These are phyloP conservation scores for Conops quadrifasciatus DNA, from an alignment of 2,888 invertebrate species.

Conservation along the genomic window DNA sequence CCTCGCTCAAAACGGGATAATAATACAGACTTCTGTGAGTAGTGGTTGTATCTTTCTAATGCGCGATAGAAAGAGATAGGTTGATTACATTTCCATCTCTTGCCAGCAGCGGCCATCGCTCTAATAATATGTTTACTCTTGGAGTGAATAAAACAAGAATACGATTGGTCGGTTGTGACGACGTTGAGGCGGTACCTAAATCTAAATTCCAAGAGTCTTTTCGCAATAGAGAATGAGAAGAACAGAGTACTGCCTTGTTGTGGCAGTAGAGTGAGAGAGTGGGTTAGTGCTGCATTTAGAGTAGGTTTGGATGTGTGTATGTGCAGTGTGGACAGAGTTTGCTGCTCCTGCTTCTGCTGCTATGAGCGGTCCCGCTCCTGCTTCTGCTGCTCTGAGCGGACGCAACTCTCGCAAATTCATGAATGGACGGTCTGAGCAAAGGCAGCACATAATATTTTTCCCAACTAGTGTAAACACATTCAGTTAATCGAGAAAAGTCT, in stretches of 20 bases:
- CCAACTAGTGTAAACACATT: not conserved
- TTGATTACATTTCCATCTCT: slow-evolving; percentile 36
- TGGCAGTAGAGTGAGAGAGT: not conserved
- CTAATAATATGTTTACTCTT: slow-evolving; percentile 60
- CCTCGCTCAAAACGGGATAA: no score
- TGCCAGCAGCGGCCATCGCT: slow-evolving; percentile 61
- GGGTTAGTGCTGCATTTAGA: not conserved
- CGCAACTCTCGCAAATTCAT: slow-evolving; percentile 15
- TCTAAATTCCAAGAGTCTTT: no score
- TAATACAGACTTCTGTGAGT: no score
- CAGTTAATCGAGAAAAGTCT: not conserved
- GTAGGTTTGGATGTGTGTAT: slow-evolving; percentile 31
- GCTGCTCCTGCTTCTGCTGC: slow-evolving; percentile 25
- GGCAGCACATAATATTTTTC: not conserved
- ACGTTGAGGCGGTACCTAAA: not conserved
- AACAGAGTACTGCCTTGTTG: no score
- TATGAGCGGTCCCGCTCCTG: slow-evolving; percentile 37
- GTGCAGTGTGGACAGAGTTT: slow-evolving; percentile 6
- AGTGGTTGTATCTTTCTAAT: no score
- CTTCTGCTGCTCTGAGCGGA: slow-evolving; percentile 24
- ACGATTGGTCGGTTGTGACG: slow-evolving; percentile 52
- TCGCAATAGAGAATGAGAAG: not conserved
- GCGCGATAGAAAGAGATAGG: no score
- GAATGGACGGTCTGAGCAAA: slow-evolving; percentile 19
- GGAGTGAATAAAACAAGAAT: slow-evolving; percentile 43